phyloP scores from a whole-genome alignment of 2,113 vertebrate genomes.

The Pachyramphus minor region DNA sequence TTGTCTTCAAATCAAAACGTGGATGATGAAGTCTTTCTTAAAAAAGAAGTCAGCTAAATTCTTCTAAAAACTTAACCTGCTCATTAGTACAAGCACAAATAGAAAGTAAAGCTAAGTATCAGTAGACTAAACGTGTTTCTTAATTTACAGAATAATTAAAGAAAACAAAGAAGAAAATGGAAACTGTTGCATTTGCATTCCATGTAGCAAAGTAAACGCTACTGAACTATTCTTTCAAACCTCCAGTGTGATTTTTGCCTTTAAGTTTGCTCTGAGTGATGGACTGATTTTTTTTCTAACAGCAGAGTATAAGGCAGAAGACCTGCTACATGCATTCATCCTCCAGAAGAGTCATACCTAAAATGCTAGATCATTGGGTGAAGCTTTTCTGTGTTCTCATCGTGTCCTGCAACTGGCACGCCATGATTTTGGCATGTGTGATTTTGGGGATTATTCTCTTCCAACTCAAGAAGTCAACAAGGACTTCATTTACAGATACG shows the following conservation, averaged over 20 bases:
- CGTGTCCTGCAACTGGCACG: background rate
- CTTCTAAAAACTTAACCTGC: background rate
- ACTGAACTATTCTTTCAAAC: background rate
- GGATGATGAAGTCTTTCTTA: background rate
- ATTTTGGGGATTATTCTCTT: background rate
- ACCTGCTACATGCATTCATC: rapidly evolving
- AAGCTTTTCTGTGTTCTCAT: background rate
- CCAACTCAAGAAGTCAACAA: background rate
- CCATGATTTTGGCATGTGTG: background rate
- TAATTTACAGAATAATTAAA: background rate
- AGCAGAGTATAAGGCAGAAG: background rate
- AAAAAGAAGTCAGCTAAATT: background rate
- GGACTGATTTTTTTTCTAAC: rapidly evolving
- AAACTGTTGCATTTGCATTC: background rate
- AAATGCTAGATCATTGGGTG: background rate
- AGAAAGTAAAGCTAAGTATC: background rate
- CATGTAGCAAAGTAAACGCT: background rate
- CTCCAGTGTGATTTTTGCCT: background rate
- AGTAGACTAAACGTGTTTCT: background rate
- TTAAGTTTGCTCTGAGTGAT: background rate
- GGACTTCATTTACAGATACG: background rate
- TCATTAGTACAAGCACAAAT: background rate
- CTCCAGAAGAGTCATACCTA: background rate
- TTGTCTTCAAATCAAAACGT: background rate
- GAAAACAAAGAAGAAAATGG: background rate